phyloP scores from a whole-genome alignment of 1,140 invertebrate genomes.

The Drosophila nasuta region DNA sequence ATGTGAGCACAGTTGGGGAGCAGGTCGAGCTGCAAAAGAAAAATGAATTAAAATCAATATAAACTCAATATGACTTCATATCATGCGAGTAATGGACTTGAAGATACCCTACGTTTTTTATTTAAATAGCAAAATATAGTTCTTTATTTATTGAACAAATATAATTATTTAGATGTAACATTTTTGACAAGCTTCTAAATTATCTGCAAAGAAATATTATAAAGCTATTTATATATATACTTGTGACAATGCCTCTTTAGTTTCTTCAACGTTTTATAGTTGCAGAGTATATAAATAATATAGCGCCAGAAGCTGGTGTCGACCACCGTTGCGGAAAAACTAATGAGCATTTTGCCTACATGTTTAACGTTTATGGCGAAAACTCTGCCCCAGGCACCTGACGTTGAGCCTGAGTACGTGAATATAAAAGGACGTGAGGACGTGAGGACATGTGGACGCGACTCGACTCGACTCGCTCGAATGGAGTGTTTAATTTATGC shows the following conservation, averaged over 20 bases:
- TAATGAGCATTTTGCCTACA: constrained; percentile 78
- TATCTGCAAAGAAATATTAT: no score
- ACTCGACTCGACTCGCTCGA: constrained; percentile 20
- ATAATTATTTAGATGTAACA: no score
- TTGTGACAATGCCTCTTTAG: not conserved
- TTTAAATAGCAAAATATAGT: no score
- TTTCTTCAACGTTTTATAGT: constrained; percentile 4
- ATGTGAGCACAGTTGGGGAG: constrained; percentile 54
- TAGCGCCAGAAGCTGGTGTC: constrained; percentile 38
- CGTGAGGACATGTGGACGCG: constrained; percentile 14
- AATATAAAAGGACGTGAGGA: constrained; percentile 35
- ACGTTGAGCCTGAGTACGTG: not conserved
- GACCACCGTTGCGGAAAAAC: constrained; percentile 59
- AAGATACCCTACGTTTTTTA: not conserved
- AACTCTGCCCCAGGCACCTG: constrained; percentile 61
- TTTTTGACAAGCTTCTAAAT: no score
- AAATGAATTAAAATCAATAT: constrained; percentile 79
- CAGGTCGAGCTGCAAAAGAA: constrained; percentile 40
- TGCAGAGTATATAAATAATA: constrained; percentile 41
- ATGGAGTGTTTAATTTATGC: constrained; percentile 80
- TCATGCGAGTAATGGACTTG: not conserved
- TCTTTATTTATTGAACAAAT: no score
- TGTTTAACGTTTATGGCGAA: constrained; percentile 59
- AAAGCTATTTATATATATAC: no score
- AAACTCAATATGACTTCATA: constrained; percentile 8